Base-by-base conservation (phyloP, 2,113 vertebrate genomes). In the Meleagris gallopavo region DNA sequence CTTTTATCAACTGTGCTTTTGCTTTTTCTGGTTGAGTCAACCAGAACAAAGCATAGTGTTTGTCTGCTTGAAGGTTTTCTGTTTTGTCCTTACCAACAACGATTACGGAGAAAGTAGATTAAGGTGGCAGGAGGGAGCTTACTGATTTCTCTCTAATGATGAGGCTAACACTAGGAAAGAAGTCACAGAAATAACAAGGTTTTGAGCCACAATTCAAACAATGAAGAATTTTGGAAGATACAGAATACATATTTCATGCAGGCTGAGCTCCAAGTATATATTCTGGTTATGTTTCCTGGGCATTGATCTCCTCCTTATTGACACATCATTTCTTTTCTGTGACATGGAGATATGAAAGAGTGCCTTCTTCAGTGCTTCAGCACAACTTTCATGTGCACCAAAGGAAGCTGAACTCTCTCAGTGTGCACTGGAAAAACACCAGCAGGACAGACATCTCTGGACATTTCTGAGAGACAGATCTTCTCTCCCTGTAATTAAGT, bases 221-320 rank as follows among this genome's bases (percentile, higher is more conserved):
- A 64, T 78, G 94, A 93, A 80, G 65, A 81, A 71, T 84, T 93
- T 83, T 57, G 70, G 70, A 60, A 93, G 95, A 95, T 96, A 96
- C 90, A 3, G 21, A 87, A 89, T 60, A 73, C 69, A 79, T 79
- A 75, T 38, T 96, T 83, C 27, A 27, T 78, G 66, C 60, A 72
- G 82, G 79, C 91, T 64, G 75, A 83, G 76, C 80, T 89, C 88
- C 89, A 91, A 93, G 71, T 36, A 3, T 27, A 50, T 93, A 25
- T 72, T 91, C 81, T 94, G 75, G 18, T 86, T 70, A 54, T 73
- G 71, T 91, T 80, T 95, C 84, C 83, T 80, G 66, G 71, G 74
- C 78, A 12, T 38, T 66, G 75, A 50, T 92, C 86, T 77, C 61
- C 80, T 90, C 41, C 0, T 50, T 65, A 58, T 25, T 82, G 86